Base-by-base conservation (phyloP, 2,888 invertebrate species). In the Lapara coniferarum region DNA sequence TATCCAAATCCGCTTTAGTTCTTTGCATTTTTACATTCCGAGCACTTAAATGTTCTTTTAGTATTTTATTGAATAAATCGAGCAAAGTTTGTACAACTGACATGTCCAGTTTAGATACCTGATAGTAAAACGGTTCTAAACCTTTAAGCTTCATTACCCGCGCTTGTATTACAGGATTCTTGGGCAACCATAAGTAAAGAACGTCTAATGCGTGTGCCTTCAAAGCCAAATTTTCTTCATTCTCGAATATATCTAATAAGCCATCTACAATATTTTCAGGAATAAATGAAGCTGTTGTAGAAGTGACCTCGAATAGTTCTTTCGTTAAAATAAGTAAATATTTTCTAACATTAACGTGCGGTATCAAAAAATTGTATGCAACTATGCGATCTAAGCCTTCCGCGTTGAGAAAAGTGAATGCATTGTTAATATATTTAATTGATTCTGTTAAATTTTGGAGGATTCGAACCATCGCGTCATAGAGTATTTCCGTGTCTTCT, bases 131-230 rank as follows among this genome's bases (percentile, higher is more conserved):
- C 0, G 88, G 85, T 58, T 87, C 85, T 0, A 93, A 69, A 0
- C 92, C 92, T 78, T 86, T 89, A 1, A 85, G 46, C 73, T 88
- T 89, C 88, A 92, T 91, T 0, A 92, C 84, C 25, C 88, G 79
- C 0, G 86, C 82, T 78, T 93, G 93, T 0, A 88, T 75, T 56
- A 75, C 81, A 0, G 91, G 90, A 49, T 89, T 90, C 0, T 82
- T 82, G 2, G 91, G 92, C 14, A 93, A 72, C 92, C 91, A 92
- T 16, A 76, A 46, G 46, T 76, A 71, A 2, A 93, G 70, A 0
- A 92, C 77, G 56, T 92, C 89, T 52, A 92, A 68, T 0, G 84
- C 82, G 19, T 85, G 81, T 0, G 84, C 82, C 75, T 92, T 92
- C 1, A 89, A 66, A 10, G 77, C 84, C 13, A 87, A 69, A 71